phyloP scores from a whole-genome alignment of 1,140 invertebrate genomes.

The Potamilus streckersoni region DNA sequence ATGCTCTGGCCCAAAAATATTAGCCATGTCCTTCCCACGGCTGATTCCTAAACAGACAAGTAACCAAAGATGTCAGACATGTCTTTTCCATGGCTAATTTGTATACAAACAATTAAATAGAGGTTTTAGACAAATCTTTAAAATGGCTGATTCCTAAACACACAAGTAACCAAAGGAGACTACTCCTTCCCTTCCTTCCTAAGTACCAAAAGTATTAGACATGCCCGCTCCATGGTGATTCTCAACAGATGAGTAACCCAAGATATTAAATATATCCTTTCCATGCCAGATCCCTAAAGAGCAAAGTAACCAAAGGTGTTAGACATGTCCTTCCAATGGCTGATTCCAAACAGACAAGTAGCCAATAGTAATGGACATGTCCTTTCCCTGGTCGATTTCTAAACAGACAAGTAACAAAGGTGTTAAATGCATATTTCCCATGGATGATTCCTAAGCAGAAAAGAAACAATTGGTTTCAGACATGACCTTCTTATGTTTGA shows the following conservation, averaged over 20 bases:
- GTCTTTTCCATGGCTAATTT: neutral
- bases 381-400: neutral
- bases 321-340: neutral
- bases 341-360: neutral
- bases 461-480: constrained; percentile 81
- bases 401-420: constrained; percentile 71
- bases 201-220: neutral
- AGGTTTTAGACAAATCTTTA: constrained; percentile 1
- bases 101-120: neutral
- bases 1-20: constrained; percentile 78
- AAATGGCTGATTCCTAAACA: neutral
- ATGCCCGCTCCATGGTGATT: neutral
- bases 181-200: neutral
- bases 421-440: constrained; percentile 90
- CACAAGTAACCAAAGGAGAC: neutral
- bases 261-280: neutral
- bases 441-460: constrained; percentile 72
- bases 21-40: constrained; percentile 89
- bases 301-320: neutral
- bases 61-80: neutral
- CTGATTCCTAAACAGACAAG: constrained; percentile 70
- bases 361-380: neutral
- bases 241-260: neutral
- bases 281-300: neutral
- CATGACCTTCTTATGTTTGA: constrained; percentile 89